A percentile compares a stretch with the other conserved stretches of the same genome.
Evolutionary conservation across 2,113 vertebrate genomes (phyloP).

Genomic region (Phaetusa simplex): DNA sequence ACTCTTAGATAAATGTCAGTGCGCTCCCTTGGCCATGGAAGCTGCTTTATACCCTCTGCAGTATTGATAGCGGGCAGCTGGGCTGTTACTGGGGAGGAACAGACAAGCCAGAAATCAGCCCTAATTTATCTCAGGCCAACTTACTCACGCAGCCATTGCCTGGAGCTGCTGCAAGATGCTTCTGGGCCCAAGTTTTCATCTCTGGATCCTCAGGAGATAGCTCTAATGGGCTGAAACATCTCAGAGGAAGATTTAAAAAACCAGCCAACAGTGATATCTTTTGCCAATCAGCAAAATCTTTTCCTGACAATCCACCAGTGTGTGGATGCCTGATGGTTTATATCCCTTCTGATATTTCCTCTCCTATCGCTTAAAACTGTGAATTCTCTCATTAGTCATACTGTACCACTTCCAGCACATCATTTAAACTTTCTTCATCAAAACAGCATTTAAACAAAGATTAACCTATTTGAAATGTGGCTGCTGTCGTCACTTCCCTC

Average conservation of each 20-base stretch:
- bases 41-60: not conserved
- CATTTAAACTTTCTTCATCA: constrained; percentile 38
- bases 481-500: constrained; percentile 6
- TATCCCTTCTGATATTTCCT: not conserved
- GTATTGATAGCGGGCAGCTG: not conserved
- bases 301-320: not conserved
- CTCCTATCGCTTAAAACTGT: not conserved
- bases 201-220: not conserved
- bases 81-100: not conserved
- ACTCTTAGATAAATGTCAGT: not conserved
- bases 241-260: not conserved
- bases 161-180: not conserved
- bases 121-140: not conserved
- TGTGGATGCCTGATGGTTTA: not conserved
- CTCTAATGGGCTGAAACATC: not conserved
- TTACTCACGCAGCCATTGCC: not conserved
- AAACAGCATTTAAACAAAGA: constrained; percentile 18
- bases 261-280: not conserved
- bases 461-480: constrained; percentile 17
- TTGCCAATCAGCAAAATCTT: not conserved
- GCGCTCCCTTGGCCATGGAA: not conserved
- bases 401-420: constrained; percentile 28
- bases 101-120: not conserved
- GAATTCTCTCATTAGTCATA: constrained; percentile 39
- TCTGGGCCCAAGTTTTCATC: not conserved